Base-by-base conservation (phyloP, 2,113 vertebrate genomes). In the Rhizomys pruinosus region DNA sequence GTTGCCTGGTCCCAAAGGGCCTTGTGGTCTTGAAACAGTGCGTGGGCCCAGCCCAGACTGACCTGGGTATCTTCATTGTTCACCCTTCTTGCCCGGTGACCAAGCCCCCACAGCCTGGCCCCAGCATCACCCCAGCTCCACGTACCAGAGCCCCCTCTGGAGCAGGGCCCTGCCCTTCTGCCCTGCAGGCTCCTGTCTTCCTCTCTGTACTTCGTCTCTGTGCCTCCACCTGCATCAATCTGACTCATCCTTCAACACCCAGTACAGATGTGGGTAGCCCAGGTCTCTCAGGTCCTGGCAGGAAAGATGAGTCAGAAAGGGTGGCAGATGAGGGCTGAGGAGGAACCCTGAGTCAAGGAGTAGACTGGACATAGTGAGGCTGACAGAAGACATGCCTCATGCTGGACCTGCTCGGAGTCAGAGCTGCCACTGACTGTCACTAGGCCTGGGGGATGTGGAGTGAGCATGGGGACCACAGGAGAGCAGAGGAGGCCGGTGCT, bases 401-500 rank as follows among this genome's bases (percentile, higher is more conserved):
- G 29, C 34, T 1, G 44, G 17, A 13, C 34, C 37, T 11, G 1
- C 39, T 61, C 6, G n/a, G 12, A 27, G 4, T 3, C 0, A 25
- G 79, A 79, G 52, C 52, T 72, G 59, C 32, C 27, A 25, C 22
- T 8, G 17, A 25, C 22, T 8, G 17, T 13, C 15, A 32, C 13
- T 37, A 10, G 55, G 39, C 52, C 55, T 9, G 63, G n/a, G 47
- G 9, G 9, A 3, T 57, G 5, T 0, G 47, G 47, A 52, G 47
- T 52, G 47, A 7, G 11, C 6, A 11, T 52, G 3, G 15, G 37
- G 34, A 23, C n/a, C 20, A 25, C 2, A 11, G 69, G 34, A 71
- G 81, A 39, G 42, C 39, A 37, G 17, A 16, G 17, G 6, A 15
- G n/a, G 44, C 7, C 2, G 12, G 19, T 39, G 42, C 34, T 2